These are phyloP conservation scores for Dendrolimus houi DNA, from an alignment of 2,888 invertebrate species.

Conservation along the genomic window DNA sequence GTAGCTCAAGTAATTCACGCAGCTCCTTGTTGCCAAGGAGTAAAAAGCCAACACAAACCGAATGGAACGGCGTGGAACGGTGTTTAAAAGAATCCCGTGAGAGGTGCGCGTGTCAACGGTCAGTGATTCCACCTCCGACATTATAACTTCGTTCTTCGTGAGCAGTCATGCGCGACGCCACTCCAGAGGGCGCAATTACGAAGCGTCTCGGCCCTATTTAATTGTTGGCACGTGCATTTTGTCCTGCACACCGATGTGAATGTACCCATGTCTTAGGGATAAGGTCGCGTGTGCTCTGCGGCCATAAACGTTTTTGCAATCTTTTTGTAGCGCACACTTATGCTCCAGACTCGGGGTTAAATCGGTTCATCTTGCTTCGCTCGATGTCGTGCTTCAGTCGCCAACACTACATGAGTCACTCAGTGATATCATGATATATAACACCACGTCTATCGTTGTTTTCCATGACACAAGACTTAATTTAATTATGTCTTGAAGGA, in stretches of 20 bases:
- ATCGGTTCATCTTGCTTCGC: constrained; percentile 44
- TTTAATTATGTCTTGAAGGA: constrained; percentile 1
- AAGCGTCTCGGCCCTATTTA: constrained; percentile 47
- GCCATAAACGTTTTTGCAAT: constrained; percentile 49
- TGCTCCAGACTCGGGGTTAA: constrained; percentile 49
- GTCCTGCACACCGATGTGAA: constrained; percentile 36
- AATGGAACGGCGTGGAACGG: constrained; percentile 41
- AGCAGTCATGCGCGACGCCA: constrained; percentile 47
- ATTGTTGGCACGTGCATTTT: constrained; percentile 67
- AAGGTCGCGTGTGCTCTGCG: constrained; percentile 45
- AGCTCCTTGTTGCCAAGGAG: constrained; percentile 32
- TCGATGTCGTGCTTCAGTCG: constrained; percentile 37
- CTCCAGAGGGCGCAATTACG: constrained; percentile 38
- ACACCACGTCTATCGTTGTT: constrained; percentile 32
- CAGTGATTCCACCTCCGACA: constrained; percentile 42
- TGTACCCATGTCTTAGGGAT: constrained; percentile 38
- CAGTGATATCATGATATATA: constrained; percentile 51
- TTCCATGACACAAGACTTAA: constrained; percentile 29
- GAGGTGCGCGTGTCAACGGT: constrained; percentile 47
- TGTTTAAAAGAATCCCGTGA: constrained; percentile 18
- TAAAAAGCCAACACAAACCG: constrained; percentile 39
- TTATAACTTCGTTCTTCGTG: constrained; percentile 41
- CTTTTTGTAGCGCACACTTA: constrained; percentile 48
- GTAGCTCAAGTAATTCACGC: constrained; percentile 24
- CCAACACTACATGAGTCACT: constrained; percentile 47